Percentiles rank a stretch among this genome's conserved stretches.
Evolutionary conservation across 2,888 invertebrate species (phyloP).

Genomic region (Timema podura): DNA sequence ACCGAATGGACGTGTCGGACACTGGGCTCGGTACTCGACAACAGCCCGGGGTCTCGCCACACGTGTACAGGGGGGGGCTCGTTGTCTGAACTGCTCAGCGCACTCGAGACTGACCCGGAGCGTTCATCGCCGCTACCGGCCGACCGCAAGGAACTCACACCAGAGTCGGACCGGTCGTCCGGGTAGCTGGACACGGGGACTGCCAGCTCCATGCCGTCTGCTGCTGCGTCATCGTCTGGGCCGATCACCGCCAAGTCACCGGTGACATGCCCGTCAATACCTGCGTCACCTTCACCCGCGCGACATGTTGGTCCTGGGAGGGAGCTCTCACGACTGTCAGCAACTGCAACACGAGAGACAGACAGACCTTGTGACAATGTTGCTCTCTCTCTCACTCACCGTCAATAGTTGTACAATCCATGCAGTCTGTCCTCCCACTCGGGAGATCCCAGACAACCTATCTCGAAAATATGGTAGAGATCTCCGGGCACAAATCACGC

Average conservation of each 20-base stretch:
- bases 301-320: background rate
- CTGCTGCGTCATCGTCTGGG: constrained; percentile 41
- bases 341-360: too few relatives aligned
- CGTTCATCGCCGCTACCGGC: constrained; percentile 62
- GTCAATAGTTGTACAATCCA: too few relatives aligned
- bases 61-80: constrained; percentile 56
- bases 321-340: too few relatives aligned
- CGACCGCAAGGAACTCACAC: constrained; percentile 69
- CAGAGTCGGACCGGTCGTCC: constrained; percentile 53
- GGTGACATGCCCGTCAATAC: background rate
- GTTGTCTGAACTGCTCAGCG: constrained; percentile 70
- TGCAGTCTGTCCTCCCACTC: too few relatives aligned
- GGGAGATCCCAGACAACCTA: too few relatives aligned
- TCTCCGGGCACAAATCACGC: too few relatives aligned
- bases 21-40: constrained; percentile 49
- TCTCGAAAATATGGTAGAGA: too few relatives aligned
- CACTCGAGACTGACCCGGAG: constrained; percentile 70
- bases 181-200: constrained; percentile 34
- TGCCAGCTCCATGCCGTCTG: constrained; percentile 12
- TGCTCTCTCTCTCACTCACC: too few relatives aligned
- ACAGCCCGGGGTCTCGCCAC: constrained; percentile 56
- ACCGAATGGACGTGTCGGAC: constrained; percentile 59
- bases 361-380: too few relatives aligned
- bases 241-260: constrained; percentile 26
- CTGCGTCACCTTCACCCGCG: constrained; percentile 15